A percentile compares a stretch with the other conserved stretches of the same genome.
These are phyloP conservation scores for Romanogobio albipinnatus DNA, from an alignment of 2,113 vertebrate species.

Conservation along the genomic window DNA sequence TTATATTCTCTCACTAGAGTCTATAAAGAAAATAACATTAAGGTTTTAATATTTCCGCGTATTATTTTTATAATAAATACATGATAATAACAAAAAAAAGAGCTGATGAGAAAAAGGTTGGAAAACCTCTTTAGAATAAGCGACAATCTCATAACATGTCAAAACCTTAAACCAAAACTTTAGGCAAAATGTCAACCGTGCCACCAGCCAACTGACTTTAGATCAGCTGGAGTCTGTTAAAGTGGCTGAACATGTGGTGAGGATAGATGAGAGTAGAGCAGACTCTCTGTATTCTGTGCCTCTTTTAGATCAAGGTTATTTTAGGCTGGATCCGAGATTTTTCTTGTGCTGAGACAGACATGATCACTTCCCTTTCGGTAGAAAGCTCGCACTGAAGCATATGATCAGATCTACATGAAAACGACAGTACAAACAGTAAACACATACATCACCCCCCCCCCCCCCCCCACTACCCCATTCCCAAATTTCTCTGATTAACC, in stretches of 20 bases:
- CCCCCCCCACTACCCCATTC: slow-evolving; percentile 65
- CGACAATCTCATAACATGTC: background rate
- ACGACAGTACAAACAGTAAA: slow-evolving; percentile 50
- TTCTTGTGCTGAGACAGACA: slow-evolving; percentile 50
- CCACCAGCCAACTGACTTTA: slow-evolving; percentile 32
- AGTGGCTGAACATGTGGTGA: slow-evolving; percentile 17
- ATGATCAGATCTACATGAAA: slow-evolving; percentile 50
- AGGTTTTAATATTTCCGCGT: background rate
- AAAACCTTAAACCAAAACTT: background rate
- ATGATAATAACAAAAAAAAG: background rate
- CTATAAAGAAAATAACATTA: background rate
- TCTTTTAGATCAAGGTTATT: slow-evolving; percentile 28
- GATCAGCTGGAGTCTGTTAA: slow-evolving; percentile 15
- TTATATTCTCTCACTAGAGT: background rate
- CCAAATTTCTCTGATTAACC: slow-evolving; percentile 77
- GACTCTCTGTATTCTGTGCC: slow-evolving; percentile 38
- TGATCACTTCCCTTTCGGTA: slow-evolving; percentile 38
- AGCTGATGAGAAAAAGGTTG: background rate
- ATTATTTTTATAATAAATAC: background rate
- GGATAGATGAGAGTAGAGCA: slow-evolving; percentile 24
- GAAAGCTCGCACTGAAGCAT: slow-evolving; percentile 39
- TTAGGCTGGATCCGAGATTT: slow-evolving; percentile 55
- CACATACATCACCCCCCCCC: slow-evolving; percentile 37
- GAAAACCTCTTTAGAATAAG: background rate
- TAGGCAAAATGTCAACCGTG: slow-evolving; percentile 35